Base-by-base conservation (phyloP, 2,888 invertebrate species). In the Malthinus seriepunctatus region DNA sequence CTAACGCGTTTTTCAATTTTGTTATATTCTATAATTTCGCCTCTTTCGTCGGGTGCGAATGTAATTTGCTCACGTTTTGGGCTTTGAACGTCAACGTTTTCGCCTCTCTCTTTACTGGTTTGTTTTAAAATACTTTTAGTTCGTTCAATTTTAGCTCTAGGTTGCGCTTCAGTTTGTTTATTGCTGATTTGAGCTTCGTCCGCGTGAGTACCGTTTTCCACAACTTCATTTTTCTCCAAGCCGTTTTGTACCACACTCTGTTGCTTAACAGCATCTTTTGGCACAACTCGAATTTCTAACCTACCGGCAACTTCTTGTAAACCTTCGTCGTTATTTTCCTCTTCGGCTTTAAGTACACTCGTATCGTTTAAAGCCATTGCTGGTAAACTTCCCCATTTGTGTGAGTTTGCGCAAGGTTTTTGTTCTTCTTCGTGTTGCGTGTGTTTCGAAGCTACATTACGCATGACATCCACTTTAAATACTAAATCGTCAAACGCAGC, bases 401-500 rank as follows among this genome's bases (percentile, higher is more conserved):
- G 54, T 11, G 53, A 52, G 46, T 47, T 33, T 5, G 39, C 9
- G 23, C 23, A 2, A 32, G 37, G 44, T 11, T 44, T 50, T 8
- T 59, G 46, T 3, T 63, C 64, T 3, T 63, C 60, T 4, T 32
- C 37, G n/a, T 56, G 51, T 71, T 65, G 46, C 65, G 72, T 62
- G 69, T 74, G 82, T 37, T 88, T 82, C 11, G 87, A 83, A 37
- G 87, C 87, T 64, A 92, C 86, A 74, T 92, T 91, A 48, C 93
- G 80, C 83, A 90, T 89, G 44, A 93, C 88, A 78, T 95, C 94
- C 65, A 94, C 87, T 55, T 88, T 85, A 80, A 91, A 94, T 9
- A 86, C 77, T 68, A 86, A 85, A 76, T 91, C 89, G 77, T 93
- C 93, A 79, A 94, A 92, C 38, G 92, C 89, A 42, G 93, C 93